Evolutionary conservation across 2,113 vertebrate species (phyloP), one percentile per base, ranked within the genome.

Genomic region (Gasterosteus aculeatus): DNA sequence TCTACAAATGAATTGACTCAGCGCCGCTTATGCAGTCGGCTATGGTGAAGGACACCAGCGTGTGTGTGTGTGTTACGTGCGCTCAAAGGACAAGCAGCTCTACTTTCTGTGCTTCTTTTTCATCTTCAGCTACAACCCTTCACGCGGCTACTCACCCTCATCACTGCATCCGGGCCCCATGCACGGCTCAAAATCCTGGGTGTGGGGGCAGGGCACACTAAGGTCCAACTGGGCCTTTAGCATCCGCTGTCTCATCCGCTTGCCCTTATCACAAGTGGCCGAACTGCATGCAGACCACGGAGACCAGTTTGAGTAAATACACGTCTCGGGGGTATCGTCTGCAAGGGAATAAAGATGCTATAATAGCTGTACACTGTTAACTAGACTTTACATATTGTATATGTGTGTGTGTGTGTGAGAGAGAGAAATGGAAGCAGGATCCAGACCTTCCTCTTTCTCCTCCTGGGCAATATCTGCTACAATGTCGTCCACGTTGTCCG

Each of bases 261-360:
- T 99, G 84, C 98, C 98, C 86, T 98, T 99, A 70, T 99, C 98
- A 84, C 98, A 99, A 14, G 97, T 99, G 44, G 98, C 97, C 8
- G 97, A 98, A 88, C 98, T 99, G 89, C 98, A 99, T 72, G 97
- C 98, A 0, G 98, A 99, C 98, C 98, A 99, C 0, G 97, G 98
- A 77, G 98, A 99, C 98, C 98, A 99, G 91, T 97, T 99, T 72
- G 98, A 99, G 91, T 99, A 99, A 88, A 99, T 99, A 68, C 98
- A 99, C 1, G 98, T 99, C 93, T 99, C 98, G 2, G 98, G 98
- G 56, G 98, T 99, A 58, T 99, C 97, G 86, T 99, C 98, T 99
- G 83, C 63, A 88, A 81, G n/a, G 11, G 39, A 41, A 62, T 3
- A 47, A 14, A 62, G 11, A 31, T 22, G 41, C 14, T 60, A 3